Percentiles rank a stretch among this genome's conserved stretches.
Evolutionary conservation across 2,888 invertebrate species (phyloP).

Genomic region (Lagria hirta): DNA sequence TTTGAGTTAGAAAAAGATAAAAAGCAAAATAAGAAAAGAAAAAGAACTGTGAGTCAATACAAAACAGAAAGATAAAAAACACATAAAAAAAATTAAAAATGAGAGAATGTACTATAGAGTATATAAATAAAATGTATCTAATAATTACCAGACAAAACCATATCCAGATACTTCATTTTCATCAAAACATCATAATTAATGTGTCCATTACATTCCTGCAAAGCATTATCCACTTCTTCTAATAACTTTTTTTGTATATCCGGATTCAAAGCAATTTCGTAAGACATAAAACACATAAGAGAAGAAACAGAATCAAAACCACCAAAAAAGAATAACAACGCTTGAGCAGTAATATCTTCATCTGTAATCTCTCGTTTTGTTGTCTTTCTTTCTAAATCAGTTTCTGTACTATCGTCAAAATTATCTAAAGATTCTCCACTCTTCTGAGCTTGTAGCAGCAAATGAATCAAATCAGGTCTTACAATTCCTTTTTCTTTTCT

Average conservation of each 20-base stretch:
- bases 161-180: constrained; percentile 58
- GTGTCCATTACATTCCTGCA: constrained; percentile 35
- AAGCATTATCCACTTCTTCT: constrained; percentile 48
- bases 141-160: constrained; percentile 51
- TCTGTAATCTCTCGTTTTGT: constrained; percentile 7
- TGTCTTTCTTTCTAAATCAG: constrained; percentile 6
- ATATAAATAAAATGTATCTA: too few relatives aligned
- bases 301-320: constrained; percentile 55
- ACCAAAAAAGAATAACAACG: constrained; percentile 44
- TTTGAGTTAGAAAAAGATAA: too few relatives aligned
- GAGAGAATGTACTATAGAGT: too few relatives aligned
- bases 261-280: constrained; percentile 62
- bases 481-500: constrained; percentile 26
- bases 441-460: constrained; percentile 54
- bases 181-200: constrained; percentile 52
- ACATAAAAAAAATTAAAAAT: too few relatives aligned
- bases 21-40: too few relatives aligned
- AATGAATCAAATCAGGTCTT: constrained; percentile 60
- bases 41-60: too few relatives aligned
- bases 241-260: constrained; percentile 59
- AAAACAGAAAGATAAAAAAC: too few relatives aligned
- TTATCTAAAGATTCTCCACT: constrained; percentile 24
- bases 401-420: constrained; percentile 33
- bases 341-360: constrained; percentile 13
- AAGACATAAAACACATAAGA: constrained; percentile 53